A percentile compares a stretch with the other conserved stretches of the same genome.
Conservation (phyloP, 2,113 vertebrate genomes). For the Sclerurus mexicanus region DNA sequence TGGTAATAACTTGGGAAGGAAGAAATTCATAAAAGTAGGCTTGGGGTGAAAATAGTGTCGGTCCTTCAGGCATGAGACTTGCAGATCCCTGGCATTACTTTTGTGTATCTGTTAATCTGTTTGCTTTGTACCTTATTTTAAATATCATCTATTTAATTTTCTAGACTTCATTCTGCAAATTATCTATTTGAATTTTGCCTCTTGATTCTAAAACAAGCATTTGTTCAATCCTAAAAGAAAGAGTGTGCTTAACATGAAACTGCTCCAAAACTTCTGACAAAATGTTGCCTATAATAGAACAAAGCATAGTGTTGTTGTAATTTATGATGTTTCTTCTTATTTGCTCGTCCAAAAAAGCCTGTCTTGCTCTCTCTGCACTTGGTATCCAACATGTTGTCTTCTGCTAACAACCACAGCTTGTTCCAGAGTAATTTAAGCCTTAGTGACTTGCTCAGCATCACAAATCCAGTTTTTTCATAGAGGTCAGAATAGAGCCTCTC, state of each 20-base stretch:
- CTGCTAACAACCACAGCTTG: neutral
- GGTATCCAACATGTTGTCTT: neutral
- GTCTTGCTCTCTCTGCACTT: neutral
- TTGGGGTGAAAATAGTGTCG: neutral
- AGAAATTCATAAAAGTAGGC: constrained; percentile 20
- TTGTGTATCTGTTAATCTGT: neutral
- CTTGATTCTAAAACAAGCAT: neutral
- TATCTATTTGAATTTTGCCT: neutral
- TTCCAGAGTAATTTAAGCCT: constrained; percentile 10
- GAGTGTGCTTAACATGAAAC: neutral
- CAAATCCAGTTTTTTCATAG: neutral
- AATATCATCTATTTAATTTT: neutral
- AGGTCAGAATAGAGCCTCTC: constrained; percentile 10
- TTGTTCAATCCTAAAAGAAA: neutral
- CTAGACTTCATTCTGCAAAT: neutral
- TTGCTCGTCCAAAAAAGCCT: neutral
- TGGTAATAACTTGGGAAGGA: constrained; percentile 12
- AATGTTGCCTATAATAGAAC: neutral
- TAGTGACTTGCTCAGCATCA: neutral
- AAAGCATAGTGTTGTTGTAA: neutral
- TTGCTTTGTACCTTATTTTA: neutral
- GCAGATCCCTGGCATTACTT: neutral
- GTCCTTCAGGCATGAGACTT: neutral
- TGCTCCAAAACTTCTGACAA: neutral
- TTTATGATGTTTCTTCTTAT: constrained; percentile 7